Evolutionary conservation across 2,797 vertebrate species (phyloP), one percentile per base, ranked within the genome.

Genomic region (Triplophysa bombifrons): DNA sequence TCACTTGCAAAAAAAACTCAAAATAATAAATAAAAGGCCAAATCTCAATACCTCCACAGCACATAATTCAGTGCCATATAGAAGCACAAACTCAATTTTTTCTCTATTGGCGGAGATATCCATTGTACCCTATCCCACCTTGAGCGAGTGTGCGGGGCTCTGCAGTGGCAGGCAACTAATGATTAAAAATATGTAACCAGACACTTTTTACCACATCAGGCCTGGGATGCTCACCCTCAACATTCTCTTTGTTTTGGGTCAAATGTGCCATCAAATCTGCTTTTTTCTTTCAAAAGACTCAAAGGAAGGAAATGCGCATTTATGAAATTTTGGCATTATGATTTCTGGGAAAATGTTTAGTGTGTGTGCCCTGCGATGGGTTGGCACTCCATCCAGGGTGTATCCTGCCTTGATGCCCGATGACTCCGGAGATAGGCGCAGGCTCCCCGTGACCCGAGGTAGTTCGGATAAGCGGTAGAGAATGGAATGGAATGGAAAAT

Each of bases 181-280:
- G 90, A 91, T 83, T 90, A 84, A 84, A 87, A 91, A 91, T 90
- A 90, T 82, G 76, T 82, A 88, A 84, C 82, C 85, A 88, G 86
- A 86, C 88, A 84, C 83, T n/a, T 69, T 14, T 48, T 48, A 48
- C 89, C 80, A 79, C 85, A 74, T 85, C 87, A 82, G 87, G 84
- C 66, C 69, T 67, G 51, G 61, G 74, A 72, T 56, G 76, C 78
- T 80, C 78, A 78, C 83, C 79, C 82, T 84, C 86, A 87, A 84
- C 79, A 79, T 74, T 81, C 78, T 78, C 77, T 83, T 68, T 85
- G 80, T 80, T 69, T 74, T 53, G 78, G 85, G 88, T 80, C 88
- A 89, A 84, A 76, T 84, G 71, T 55, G 53, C 3, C 2, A 88
- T 79, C 88, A 89, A 84, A 76, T 84, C 72, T 55, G n/a, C 3